These are phyloP conservation scores for Motacilla alba DNA, from an alignment of 2,113 vertebrate genomes.

Conservation along the genomic window DNA sequence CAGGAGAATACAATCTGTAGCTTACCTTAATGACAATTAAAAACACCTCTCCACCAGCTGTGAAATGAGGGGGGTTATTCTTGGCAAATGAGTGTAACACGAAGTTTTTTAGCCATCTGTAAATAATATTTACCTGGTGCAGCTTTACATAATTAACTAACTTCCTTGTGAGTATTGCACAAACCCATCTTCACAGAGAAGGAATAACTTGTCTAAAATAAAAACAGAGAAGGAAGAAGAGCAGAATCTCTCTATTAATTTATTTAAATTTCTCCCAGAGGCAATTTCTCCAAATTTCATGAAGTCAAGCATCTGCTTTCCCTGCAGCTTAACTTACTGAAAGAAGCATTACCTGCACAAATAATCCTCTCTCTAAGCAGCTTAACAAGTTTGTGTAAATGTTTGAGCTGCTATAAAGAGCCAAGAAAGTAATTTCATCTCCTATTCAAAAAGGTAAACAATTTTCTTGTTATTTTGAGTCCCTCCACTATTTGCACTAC, in stretches of 20 bases:
- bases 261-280: slow-evolving; percentile 11
- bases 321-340: neutral
- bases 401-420: slow-evolving; percentile 39
- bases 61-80: slow-evolving; percentile 19
- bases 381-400: slow-evolving; percentile 51
- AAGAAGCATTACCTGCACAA: slow-evolving; percentile 40
- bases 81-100: slow-evolving; percentile 49
- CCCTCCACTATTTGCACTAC: neutral
- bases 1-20: neutral
- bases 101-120: slow-evolving; percentile 49
- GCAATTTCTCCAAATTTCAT: neutral
- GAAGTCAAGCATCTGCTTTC: slow-evolving; percentile 33
- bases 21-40: neutral
- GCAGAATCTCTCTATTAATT: slow-evolving; percentile 7
- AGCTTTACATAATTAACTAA: slow-evolving; percentile 60
- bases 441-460: slow-evolving; percentile 32
- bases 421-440: neutral
- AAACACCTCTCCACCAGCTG: neutral
- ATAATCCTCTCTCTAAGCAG: slow-evolving; percentile 20
- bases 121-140: slow-evolving; percentile 69
- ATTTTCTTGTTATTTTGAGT: slow-evolving; percentile 8
- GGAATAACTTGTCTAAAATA: slow-evolving; percentile 25
- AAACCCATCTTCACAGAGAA: slow-evolving; percentile 30
- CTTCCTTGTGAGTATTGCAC: neutral
- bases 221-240: neutral